Base-by-base conservation (phyloP, 2,888 invertebrate species). In the Neoitamus cyanurus region DNA sequence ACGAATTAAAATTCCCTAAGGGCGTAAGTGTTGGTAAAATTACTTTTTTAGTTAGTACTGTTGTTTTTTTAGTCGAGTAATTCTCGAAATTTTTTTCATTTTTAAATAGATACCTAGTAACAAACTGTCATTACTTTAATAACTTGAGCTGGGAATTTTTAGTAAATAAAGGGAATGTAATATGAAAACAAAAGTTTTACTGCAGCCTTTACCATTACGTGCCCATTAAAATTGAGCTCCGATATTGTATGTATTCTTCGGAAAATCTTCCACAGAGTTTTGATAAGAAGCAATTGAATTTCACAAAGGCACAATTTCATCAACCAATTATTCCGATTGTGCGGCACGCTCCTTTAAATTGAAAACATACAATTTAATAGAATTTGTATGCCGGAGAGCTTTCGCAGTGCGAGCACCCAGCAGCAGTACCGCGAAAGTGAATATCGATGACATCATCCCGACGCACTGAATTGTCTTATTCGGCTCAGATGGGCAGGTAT, bases 391-490 rank as follows among this genome's bases (percentile, higher is more conserved):
- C 46, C 42, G 3, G 25, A 15, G 77, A 77, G 46, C 36, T 46
- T n/a, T 25, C 25, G 46, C 28, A n/a, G n/a, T n/a, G n/a, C n/a
- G n/a, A n/a, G n/a, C n/a, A n/a, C n/a, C n/a, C n/a, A 72, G 31
- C 30, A 72, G 13, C 28, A 46, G 28, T 31, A 25, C 83, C 85
- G 83, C 85, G 84, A 85, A 85, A 84, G 84, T 85, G 85, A 85
- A 85, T 85, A 75, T 48, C 58, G 85, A 83, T 83, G 84, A 77
- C 77, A 82, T 83, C 83, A 83, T 20, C 42, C 37, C 37, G 37
- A 58, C 58, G 58, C 25, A 25, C 25, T 20, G 58, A 58, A 58
- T 58, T 25, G 20, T 58, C 25, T 58, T 20, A 25, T 58, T 58
- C 25, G 25, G 68, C 20, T 11, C 20, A 15, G 34, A 34, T 48